These are phyloP conservation scores for Polyodon spathula DNA, from an alignment of 2,113 vertebrate genomes.

Conservation along the genomic window DNA sequence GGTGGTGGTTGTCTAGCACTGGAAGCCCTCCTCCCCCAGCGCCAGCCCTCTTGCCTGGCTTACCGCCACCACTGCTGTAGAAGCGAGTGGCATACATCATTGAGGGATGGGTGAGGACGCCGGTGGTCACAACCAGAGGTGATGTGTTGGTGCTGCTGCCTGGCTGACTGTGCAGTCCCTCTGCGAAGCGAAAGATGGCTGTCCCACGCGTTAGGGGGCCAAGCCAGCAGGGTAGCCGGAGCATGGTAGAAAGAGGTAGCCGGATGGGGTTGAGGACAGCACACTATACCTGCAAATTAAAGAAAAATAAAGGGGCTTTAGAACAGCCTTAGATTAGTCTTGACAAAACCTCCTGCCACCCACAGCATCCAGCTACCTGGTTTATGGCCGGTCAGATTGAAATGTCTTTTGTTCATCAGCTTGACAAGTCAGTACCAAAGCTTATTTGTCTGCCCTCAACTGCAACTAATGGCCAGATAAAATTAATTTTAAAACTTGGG, in stretches of 20 bases:
- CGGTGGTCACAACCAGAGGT: background rate
- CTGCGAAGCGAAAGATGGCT: conserved; percentile 22
- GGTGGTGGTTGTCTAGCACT: conserved; percentile 41
- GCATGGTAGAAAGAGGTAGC: conserved; percentile 32
- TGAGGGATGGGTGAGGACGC: conserved; percentile 7
- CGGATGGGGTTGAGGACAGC: conserved; percentile 10
- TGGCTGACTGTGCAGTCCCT: conserved; percentile 9
- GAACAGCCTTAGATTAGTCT: background rate
- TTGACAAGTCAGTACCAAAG: too few species aligned
- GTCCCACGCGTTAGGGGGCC: conserved; percentile 30
- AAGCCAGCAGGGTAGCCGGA: conserved; percentile 20
- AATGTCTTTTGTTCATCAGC: too few species aligned
- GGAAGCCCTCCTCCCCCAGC: conserved; percentile 36
- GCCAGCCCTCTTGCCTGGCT: conserved; percentile 39
- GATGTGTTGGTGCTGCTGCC: background rate
- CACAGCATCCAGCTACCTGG: too few species aligned
- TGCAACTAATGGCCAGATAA: too few species aligned
- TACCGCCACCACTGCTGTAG: conserved; percentile 34
- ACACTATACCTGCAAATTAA: conserved; percentile 26
- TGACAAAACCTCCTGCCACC: too few species aligned
- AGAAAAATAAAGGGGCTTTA: background rate
- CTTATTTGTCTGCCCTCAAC: too few species aligned
- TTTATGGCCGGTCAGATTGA: too few species aligned
- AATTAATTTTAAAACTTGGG: too few species aligned
- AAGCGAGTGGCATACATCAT: conserved; percentile 34